Evolutionary conservation across 2,797 vertebrate genomes (phyloP), one percentile per base, ranked within the genome.

Genomic region (Sebastes hubbsi): DNA sequence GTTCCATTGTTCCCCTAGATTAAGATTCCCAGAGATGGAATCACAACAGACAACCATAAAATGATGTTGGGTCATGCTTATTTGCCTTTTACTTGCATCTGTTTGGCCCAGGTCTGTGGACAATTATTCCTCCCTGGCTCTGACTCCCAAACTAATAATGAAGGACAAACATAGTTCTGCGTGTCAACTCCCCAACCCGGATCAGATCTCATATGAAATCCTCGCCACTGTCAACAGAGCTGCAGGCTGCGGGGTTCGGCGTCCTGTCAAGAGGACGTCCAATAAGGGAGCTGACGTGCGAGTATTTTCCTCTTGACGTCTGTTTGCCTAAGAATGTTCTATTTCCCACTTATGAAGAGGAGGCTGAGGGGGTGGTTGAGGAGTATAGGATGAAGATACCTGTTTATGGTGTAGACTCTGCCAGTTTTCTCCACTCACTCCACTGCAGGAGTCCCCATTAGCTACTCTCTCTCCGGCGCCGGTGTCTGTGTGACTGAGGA

Each of bases 101-200:
- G 95, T 97, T 97, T 97, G 97, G 96, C 95, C 94, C 94, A 92
- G 94, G 95, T 94, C 96, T 97, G 95, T 95, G 95, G 95, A 97
- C 96, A 96, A 96, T 97, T 97, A 97, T 96, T 95, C 94, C 95
- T 96, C 95, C 94, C 94, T 46, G 95, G 93, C 77, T 94, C 95
- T 94, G 95, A 96, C 96, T 96, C 95, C 94, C 95, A 96, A 96
- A 96, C 96, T 97, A 97, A 97, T 97, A 97, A 97, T 96, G 95
- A 97, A 97, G 96, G 96, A 97, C 96, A 98, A 97, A 98, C 96
- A 97, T 94, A 96, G 96, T 96, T 95, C 96, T 96, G 96, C 94
- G 95, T 96, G 96, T 97, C 97, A 96, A 95, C 96, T 97, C 96
- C 96, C 96, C 96, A 93, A 92, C 96, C 96, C 93, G 94, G 95